These are phyloP conservation scores for Antrozous pallidus DNA, from an alignment of 2,797 vertebrate species.

Conservation along the genomic window DNA sequence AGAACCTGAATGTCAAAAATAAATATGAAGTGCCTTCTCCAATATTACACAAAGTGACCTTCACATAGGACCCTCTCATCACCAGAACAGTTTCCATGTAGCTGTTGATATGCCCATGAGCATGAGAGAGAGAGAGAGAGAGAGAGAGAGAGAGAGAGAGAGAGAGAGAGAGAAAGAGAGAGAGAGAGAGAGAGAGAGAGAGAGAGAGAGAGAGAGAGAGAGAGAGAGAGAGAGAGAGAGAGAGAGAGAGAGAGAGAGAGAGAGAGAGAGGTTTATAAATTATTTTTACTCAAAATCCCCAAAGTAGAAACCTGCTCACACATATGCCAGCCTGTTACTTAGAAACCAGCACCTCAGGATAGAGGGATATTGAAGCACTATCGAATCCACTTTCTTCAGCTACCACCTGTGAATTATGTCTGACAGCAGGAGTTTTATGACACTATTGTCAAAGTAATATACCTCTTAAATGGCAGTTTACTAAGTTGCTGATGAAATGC, in stretches of 20 bases:
- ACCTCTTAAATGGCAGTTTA: constrained; percentile 66
- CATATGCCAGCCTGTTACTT: constrained; percentile 55
- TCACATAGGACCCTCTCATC: constrained; percentile 35
- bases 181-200: background rate
- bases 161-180: background rate
- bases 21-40: constrained; percentile 44
- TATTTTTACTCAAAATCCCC: constrained; percentile 69
- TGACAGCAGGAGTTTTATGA: constrained; percentile 63
- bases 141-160: background rate
- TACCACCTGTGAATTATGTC: constrained; percentile 64
- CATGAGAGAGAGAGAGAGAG: background rate
- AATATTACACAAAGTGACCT: constrained; percentile 68
- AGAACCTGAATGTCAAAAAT: constrained; percentile 59
- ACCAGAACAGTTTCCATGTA: constrained; percentile 58
- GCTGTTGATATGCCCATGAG: constrained; percentile 47
- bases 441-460: constrained; percentile 64
- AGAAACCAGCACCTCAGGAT: constrained; percentile 57
- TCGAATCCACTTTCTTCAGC: constrained; percentile 47
- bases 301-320: constrained; percentile 55
- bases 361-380: constrained; percentile 49
- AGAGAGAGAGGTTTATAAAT: constrained; percentile 61
- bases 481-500: constrained; percentile 73
- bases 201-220: background rate
- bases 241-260: background rate
- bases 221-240: background rate